Evolutionary conservation across 2,888 invertebrate species (phyloP).

Genomic region (Escarpia spicata): DNA sequence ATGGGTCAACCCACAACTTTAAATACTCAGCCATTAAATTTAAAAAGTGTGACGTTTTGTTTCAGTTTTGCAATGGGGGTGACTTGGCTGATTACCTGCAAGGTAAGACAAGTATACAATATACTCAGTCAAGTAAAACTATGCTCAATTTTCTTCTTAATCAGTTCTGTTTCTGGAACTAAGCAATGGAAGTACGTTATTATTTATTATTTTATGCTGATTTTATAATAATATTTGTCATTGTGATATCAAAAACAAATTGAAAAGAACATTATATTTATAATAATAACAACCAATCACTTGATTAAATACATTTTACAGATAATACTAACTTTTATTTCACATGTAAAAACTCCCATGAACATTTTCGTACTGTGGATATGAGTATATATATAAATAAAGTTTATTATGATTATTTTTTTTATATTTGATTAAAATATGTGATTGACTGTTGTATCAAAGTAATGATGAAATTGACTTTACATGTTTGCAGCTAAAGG

Average conservation of each 20-base stretch:
- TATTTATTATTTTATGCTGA: too few relatives aligned
- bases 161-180: not conserved
- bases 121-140: not conserved
- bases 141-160: not conserved
- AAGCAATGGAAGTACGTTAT: not conserved
- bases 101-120: slow-evolving; percentile 62
- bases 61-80: slow-evolving; percentile 97
- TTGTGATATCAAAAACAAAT: not conserved
- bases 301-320: not conserved
- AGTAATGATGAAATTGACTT: not conserved
- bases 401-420: not conserved
- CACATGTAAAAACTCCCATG: not conserved
- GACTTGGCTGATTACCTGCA: slow-evolving; percentile 97
- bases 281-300: not conserved
- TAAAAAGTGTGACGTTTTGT: slow-evolving; percentile 49
- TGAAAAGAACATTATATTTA: not conserved
- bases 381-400: not conserved
- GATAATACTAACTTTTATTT: not conserved
- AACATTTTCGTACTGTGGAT: too few relatives aligned
- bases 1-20: not conserved
- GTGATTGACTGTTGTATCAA: not conserved
- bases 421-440: not conserved
- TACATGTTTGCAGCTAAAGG: slow-evolving; percentile 77
- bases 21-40: not conserved
- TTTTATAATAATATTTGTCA: not conserved